phyloP scores from a whole-genome alignment of 1,140 invertebrate genomes.

The Drosophila trapezifrons region DNA sequence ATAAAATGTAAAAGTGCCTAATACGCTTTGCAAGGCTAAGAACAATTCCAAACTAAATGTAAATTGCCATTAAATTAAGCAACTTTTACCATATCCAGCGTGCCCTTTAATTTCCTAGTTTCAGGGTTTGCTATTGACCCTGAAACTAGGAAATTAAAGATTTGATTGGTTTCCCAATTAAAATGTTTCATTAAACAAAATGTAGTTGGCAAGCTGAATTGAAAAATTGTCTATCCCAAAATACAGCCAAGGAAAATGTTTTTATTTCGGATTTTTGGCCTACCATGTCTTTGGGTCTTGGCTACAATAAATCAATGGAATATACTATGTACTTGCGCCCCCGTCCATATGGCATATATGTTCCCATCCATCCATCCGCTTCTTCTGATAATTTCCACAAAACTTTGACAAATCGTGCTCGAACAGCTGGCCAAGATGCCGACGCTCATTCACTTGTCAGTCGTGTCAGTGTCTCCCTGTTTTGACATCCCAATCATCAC shows the following conservation, averaged over 20 bases:
- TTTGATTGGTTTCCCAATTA: constrained; percentile 6
- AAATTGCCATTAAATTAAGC: neutral
- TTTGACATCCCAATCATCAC: constrained; percentile 50
- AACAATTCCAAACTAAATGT: neutral
- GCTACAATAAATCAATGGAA: constrained; percentile 60
- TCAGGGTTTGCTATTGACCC: no score
- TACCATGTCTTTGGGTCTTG: constrained; percentile 34
- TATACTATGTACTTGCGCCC: constrained; percentile 12
- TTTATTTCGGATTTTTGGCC: constrained; percentile 34
- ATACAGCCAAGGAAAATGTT: neutral
- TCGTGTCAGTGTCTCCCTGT: constrained; percentile 51
- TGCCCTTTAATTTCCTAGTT: neutral
- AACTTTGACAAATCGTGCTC: constrained; percentile 60
- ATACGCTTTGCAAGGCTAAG: neutral
- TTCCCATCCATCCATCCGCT: constrained; percentile 12
- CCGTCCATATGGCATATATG: constrained; percentile 4
- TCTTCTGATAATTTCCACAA: constrained; percentile 24
- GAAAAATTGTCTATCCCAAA: constrained; percentile 15
- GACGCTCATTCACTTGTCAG: constrained; percentile 45
- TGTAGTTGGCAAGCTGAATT: constrained; percentile 5
- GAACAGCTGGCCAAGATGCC: constrained; percentile 50
- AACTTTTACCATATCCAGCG: no score
- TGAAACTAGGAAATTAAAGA: no score
- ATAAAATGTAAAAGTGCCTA: neutral
- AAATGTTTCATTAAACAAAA: constrained; percentile 6